Evolutionary conservation across 2,113 vertebrate species (phyloP).

Genomic region (Callorhinus ursinus): DNA sequence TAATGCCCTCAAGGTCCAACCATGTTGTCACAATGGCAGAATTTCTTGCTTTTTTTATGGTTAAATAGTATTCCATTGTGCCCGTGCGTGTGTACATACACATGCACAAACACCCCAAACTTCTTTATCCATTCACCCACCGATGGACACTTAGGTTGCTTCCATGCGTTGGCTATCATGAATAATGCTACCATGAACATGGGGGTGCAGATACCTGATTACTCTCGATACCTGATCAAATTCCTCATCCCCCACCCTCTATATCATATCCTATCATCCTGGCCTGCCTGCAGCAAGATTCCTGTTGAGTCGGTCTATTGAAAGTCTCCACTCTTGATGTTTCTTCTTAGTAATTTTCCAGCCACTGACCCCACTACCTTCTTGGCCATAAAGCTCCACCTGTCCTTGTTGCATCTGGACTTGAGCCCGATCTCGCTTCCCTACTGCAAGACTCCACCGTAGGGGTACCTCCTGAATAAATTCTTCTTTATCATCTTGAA

Average conservation of each 20-base stretch:
- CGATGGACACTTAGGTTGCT: neutral
- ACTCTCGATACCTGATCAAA: neutral
- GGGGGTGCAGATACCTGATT: neutral
- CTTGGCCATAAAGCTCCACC: neutral
- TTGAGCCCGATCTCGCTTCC: neutral
- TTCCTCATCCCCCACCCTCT: neutral
- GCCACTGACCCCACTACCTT: neutral
- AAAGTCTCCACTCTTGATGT: neutral
- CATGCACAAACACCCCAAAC: too few species aligned
- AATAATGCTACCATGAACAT: neutral
- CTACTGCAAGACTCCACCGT: neutral
- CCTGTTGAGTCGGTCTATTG: neutral
- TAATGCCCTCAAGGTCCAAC: neutral
- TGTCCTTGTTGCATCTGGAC: neutral
- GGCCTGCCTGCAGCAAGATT: neutral
- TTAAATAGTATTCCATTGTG: neutral
- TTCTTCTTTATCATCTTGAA: neutral
- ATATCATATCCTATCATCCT: neutral
- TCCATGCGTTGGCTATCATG: too few species aligned
- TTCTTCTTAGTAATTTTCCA: neutral
- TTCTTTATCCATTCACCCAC: neutral
- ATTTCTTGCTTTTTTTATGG: neutral
- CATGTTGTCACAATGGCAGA: neutral
- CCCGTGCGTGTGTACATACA: too few species aligned
- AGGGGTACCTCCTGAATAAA: neutral